Base-by-base conservation (phyloP, 2,113 vertebrate species). In the Zapus hudsonius region DNA sequence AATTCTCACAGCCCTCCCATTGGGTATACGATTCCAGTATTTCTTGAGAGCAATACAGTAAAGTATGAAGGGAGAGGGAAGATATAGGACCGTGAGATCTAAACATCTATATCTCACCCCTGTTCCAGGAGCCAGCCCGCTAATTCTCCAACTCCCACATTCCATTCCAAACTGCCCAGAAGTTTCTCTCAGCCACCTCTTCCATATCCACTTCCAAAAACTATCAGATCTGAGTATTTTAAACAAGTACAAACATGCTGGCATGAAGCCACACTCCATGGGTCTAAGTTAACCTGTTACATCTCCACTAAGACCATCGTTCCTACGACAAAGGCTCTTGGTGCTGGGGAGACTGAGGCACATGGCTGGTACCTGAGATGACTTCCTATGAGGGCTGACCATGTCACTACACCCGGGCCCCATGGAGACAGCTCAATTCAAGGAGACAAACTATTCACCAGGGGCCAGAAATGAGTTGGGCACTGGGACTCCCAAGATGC, bases 91-190 rank as follows among this genome's bases (percentile, higher is more conserved):
- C 25, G 19, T 1, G 72, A 11, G 12, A 64, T 9, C 63, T 13
- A 1, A 3, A 0, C 3, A 19, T 5, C 38, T 75, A 2, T 13
- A 13, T 40, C 36, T 69, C 12, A 22, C 19, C 7, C 23, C 74
- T 4, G 12, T 13, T 4, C 36, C 2, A 2, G 16, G 55, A 52
- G 52, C 6, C 52, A 76, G 38, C 8, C 40, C 27, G 20, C 1
- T 22, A 7, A 5, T 5, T 40, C 31, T 17, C 16, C 0, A 0
- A 0, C 23, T 1, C 16, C 10, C 40, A 10, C 29, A 2, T 52
- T 61, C 76, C 22, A 44, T 33, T 44, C 67, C 19, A 19, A 36
- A 38, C 1, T 47, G 12, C 29, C 40, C 17, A 4, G 2, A 2
- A 0, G 31, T n/a, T 29, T 83, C 64, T 85, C 75, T 80, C 40